phyloP scores from a whole-genome alignment of 2,797 vertebrate genomes.

The Bryconaethiops microstoma region DNA sequence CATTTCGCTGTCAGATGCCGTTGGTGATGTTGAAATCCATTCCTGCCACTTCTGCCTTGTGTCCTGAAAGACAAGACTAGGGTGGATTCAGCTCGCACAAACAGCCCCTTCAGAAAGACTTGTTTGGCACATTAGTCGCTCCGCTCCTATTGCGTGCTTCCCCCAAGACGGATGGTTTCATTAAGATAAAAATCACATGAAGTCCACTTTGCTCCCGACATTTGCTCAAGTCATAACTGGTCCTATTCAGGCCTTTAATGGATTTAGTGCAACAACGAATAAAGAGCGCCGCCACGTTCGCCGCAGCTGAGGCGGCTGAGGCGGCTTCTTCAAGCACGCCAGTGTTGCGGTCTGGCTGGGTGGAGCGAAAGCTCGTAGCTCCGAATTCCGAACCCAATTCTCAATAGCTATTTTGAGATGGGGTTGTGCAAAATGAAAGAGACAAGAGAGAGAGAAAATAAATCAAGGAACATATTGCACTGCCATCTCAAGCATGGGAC shows the following conservation, averaged over 20 bases:
- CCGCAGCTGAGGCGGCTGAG: slow-evolving; percentile 1
- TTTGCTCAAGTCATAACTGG: slow-evolving; percentile 37
- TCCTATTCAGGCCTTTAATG: slow-evolving; percentile 34
- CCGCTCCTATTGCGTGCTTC: slow-evolving; percentile 17
- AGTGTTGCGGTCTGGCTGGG: slow-evolving; percentile 40
- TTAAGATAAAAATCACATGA: slow-evolving; percentile 29
- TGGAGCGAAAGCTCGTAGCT: slow-evolving; percentile 37
- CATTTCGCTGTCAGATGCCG: slow-evolving; percentile 33
- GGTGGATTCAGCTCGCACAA: slow-evolving; percentile 17
- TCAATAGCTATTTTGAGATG: slow-evolving; percentile 27
- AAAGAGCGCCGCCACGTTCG: slow-evolving; percentile 27
- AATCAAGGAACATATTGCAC: slow-evolving; percentile 32
- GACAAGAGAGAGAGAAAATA: slow-evolving; percentile 4
- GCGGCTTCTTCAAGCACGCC: slow-evolving; percentile 1
- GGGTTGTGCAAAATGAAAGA: slow-evolving; percentile 23
- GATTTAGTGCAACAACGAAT: slow-evolving; percentile 34
- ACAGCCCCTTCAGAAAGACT: slow-evolving; percentile 32
- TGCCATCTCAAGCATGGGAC: slow-evolving; percentile 30
- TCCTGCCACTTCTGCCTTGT: slow-evolving; percentile 24
- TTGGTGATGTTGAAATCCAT: slow-evolving; percentile 25
- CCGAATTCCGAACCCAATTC: slow-evolving; percentile 40
- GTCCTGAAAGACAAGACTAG: slow-evolving; percentile 19
- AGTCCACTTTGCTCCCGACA: slow-evolving; percentile 11
- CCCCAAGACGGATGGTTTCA: slow-evolving; percentile 32
- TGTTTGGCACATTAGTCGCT: slow-evolving; percentile 14